These are phyloP conservation scores for Arenaria interpres DNA, from an alignment of 2,113 vertebrate genomes.

Conservation along the genomic window DNA sequence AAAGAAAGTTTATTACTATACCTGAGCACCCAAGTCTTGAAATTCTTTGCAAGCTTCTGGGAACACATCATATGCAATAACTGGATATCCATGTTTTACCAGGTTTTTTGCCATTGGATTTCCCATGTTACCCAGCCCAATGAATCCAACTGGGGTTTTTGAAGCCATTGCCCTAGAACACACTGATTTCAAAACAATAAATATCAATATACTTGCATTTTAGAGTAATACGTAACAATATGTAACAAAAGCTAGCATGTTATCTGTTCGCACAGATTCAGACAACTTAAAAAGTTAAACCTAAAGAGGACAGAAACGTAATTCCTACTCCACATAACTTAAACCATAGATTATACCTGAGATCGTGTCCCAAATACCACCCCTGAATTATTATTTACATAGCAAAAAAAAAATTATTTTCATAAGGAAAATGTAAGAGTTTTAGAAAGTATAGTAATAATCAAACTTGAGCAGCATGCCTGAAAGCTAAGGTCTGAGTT, in stretches of 20 bases:
- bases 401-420: background rate
- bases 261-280: background rate
- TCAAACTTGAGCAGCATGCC: background rate
- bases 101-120: constrained; percentile 99
- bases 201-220: constrained; percentile 31
- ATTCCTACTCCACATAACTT: background rate
- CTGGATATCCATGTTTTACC: constrained; percentile 92
- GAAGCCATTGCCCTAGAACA: constrained; percentile 94
- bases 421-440: background rate
- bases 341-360: background rate
- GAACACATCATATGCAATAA: constrained; percentile 93
- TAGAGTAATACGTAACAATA: background rate
- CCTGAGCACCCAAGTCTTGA: constrained; percentile 93
- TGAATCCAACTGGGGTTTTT: constrained; percentile 94
- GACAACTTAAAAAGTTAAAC: background rate
- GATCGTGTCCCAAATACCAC: background rate
- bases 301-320: background rate
- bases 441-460: background rate
- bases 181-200: constrained; percentile 78
- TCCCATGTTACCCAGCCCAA: constrained; percentile 98
- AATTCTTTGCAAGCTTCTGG: constrained; percentile 96
- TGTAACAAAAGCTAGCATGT: background rate
- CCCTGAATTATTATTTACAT: background rate
- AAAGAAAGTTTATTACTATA: constrained; percentile 65
- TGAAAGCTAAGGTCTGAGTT: background rate